These are phyloP conservation scores for Allacma fusca DNA, from an alignment of 2,888 invertebrate species.

Conservation along the genomic window DNA sequence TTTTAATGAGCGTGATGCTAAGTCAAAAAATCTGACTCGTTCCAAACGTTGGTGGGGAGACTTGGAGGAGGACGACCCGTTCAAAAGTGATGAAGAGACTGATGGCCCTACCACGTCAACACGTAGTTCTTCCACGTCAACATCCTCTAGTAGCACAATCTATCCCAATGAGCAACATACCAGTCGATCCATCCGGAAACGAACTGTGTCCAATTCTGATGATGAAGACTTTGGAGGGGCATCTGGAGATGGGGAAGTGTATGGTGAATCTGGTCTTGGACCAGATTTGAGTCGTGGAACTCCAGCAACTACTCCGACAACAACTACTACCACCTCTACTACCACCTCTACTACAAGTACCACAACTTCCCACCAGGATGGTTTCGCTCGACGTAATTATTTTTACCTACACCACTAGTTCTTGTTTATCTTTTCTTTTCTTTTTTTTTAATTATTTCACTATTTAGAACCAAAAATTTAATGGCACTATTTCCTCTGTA, in stretches of 20 bases:
- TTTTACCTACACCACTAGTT: constrained; percentile 53
- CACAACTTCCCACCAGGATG: neutral
- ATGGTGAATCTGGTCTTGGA: constrained; percentile 40
- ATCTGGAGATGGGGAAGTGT: constrained; percentile 44
- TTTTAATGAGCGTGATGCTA: neutral
- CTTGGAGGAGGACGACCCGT: neutral
- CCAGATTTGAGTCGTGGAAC: neutral
- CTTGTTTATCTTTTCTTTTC: no score
- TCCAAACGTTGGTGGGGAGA: neutral
- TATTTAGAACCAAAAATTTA: no score
- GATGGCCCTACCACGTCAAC: neutral
- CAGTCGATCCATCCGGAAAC: neutral
- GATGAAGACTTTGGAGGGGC: constrained; percentile 58
- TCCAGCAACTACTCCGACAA: constrained; percentile 13
- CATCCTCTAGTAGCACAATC: neutral
- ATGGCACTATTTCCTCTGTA: no score
- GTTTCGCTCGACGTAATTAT: constrained; percentile 33
- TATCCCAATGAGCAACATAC: no score
- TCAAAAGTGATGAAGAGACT: neutral
- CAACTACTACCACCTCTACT: neutral
- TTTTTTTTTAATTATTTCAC: no score
- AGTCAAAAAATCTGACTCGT: constrained; percentile 2
- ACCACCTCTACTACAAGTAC: constrained; percentile 13
- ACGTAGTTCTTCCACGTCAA: neutral
- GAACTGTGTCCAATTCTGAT: constrained; percentile 42